These are phyloP conservation scores for Bos indicus DNA, from an alignment of 2,113 vertebrate species.

Conservation along the genomic window DNA sequence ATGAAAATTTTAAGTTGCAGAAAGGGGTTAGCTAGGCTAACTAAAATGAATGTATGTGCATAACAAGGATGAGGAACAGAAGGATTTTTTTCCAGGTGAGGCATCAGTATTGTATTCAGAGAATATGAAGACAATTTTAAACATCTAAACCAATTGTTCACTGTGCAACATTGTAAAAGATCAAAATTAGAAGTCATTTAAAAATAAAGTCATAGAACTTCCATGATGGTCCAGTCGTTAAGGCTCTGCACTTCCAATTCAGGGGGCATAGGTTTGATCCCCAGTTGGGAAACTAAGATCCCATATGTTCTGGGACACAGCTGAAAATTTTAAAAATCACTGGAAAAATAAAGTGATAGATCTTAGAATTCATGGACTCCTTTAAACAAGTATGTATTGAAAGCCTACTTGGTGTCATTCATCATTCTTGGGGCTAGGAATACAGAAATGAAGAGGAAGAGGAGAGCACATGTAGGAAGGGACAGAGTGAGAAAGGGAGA, in stretches of 20 bases:
- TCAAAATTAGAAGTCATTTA: background rate
- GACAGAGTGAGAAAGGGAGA: background rate
- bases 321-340: background rate
- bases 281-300: background rate
- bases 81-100: background rate
- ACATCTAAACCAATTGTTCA: background rate
- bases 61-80: background rate
- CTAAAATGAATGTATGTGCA: background rate
- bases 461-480: rapidly evolving
- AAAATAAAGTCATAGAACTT: background rate
- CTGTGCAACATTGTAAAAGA: background rate
- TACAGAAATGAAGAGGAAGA: background rate
- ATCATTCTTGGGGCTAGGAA: background rate
- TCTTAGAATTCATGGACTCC: background rate
- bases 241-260: background rate
- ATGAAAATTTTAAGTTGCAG: background rate
- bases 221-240: background rate
- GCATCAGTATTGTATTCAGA: background rate
- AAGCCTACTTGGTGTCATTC: background rate
- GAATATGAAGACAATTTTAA: background rate
- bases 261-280: background rate
- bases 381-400: background rate
- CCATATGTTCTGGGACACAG: background rate
- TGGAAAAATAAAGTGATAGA: background rate
- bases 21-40: background rate